Conservation (phyloP, 2,113 vertebrate genomes). For the Chloropsis hardwickii region DNA sequence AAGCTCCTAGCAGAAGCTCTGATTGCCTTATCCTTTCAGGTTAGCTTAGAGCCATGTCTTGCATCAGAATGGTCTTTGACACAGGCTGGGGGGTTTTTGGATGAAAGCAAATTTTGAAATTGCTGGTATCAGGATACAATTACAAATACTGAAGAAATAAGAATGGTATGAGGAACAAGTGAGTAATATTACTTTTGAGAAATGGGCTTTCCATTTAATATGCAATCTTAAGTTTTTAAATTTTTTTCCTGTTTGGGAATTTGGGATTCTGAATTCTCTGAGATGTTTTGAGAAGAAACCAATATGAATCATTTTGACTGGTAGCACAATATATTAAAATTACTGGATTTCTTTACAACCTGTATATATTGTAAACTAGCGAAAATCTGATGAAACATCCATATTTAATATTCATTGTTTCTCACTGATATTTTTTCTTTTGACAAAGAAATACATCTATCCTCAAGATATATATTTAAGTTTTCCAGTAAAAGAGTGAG, state of each 20-base stretch:
- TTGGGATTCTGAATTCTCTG: neutral
- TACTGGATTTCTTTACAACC: neutral
- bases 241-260: neutral
- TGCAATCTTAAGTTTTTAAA: neutral
- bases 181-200: neutral
- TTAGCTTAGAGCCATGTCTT: neutral
- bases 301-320: neutral
- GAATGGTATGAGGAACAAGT: neutral
- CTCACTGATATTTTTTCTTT: neutral
- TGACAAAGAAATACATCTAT: neutral
- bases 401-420: neutral
- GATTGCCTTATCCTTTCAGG: neutral
- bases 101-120: neutral
- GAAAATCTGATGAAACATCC: neutral
- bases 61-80: neutral
- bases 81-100: accelerated
- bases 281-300: neutral
- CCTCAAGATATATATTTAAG: neutral
- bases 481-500: neutral
- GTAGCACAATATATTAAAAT: neutral
- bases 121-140: neutral
- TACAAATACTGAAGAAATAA: neutral
- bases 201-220: neutral
- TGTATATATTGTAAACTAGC: neutral
- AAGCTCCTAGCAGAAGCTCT: neutral